Evolutionary conservation across 2,888 invertebrate species (phyloP), one percentile per base, ranked within the genome.

Genomic region (Drosophila neutralis): DNA sequence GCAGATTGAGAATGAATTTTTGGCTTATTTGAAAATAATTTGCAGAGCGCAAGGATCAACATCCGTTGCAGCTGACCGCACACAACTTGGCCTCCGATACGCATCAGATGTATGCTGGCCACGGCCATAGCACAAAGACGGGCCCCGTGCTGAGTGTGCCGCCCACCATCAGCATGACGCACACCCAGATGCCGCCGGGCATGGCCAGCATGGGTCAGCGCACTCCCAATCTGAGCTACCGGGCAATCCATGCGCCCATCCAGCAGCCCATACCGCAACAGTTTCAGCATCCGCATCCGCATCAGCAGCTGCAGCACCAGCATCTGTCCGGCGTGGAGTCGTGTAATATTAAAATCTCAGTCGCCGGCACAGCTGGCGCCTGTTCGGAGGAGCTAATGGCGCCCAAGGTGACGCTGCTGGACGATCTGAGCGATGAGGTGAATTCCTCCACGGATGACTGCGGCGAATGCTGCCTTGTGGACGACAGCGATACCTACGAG

Each of bases 11-110:
- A 45, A 24, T 7, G 4, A 8, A 21, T 4, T 54, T 36, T 35
- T 27, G 8, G n/a, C 2, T 27, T 38, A 27, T 38, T 38, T 15
- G 15, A 42, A 42, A 42, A 42, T 42, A 24, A 45, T 45, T 45
- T 54, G 3, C 78, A 92, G 92, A 92, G 52, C 92, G 91, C 66
- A 92, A 92, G 65, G 92, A 92, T 60, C 88, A 90, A 61, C 92
- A 91, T 76, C 88, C 84, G 18, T 51, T 83, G 63, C 85, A 87
- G 70, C 69, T 87, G 66, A 87, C 87, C 56, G 91, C 91, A 15
- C 92, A 91, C 63, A 91, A 91, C 49, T 77, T 91, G 74, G 89
- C 82, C 65, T 83, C 90, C 54, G 91, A 91, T 58, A 91, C 75
- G 53, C 80, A 89, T 69, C 86, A 85, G 52, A 49, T 88, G 59